Base-by-base conservation (phyloP, 2,888 invertebrate species). In the Pharmacophagus antenor region DNA sequence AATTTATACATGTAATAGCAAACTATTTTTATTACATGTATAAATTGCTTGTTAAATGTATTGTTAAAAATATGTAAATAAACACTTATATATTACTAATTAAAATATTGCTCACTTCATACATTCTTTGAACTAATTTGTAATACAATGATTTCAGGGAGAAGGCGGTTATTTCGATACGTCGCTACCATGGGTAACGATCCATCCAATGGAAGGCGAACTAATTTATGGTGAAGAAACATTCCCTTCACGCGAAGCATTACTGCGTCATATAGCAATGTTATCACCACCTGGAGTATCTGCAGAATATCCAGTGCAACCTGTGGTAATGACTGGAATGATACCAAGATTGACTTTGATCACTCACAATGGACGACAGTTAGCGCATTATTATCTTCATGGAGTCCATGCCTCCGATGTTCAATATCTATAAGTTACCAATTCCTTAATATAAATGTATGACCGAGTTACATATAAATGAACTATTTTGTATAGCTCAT, bases 111-210 rank as follows among this genome's bases (percentile, higher is more conserved):
- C n/a, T n/a, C n/a, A n/a, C n/a, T n/a, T n/a, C n/a, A n/a, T n/a
- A n/a, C n/a, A n/a, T n/a, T n/a, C n/a, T n/a, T n/a, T n/a, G n/a
- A n/a, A n/a, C n/a, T n/a, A n/a, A n/a, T n/a, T n/a, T n/a, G n/a
- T n/a, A n/a, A n/a, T n/a, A n/a, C n/a, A 27, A 17, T 20, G 3
- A 37, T 65, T 61, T 0, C 74, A 88, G 86, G 87, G 89, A n/a
- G 81, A 81, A 44, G 85, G 88, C 59, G 90, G 90, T 0, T 90
- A 88, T 78, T 88, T 90, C 76, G 82, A 82, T 56, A 88, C 86
- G 0, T 50, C 74, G 0, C 60, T 68, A 1, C 69, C 79, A 0
- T 90, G 90, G 90, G 60, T 65, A 44, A 58, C 70, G 0, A 12
- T 77, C 0, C 67, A 74, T 37, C 59, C 71, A 0, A 64, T 71